Evolutionary conservation across 92 coral and sea anemone species (phyloP).

Genomic region (Umimayanthus kanabou): DNA sequence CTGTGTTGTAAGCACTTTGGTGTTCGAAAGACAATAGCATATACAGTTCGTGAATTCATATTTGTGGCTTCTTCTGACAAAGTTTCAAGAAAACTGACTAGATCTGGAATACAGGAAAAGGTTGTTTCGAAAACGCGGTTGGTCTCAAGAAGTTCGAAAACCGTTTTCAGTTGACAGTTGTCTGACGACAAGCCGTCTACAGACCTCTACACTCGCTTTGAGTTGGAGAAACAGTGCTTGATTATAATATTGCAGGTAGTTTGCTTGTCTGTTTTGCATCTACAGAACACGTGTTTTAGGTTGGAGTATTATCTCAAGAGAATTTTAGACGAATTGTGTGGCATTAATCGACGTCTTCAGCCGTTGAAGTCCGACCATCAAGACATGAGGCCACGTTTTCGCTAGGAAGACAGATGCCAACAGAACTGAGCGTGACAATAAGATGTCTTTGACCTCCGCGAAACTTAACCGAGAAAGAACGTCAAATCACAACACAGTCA

Average conservation of each 20-base stretch:
- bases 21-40: background rate
- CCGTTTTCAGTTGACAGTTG: background rate
- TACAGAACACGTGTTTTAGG: background rate
- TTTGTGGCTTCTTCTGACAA: background rate
- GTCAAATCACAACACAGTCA: constrained; percentile 1
- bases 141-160: background rate
- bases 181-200: background rate
- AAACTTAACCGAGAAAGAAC: background rate
- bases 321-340: background rate
- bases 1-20: constrained; percentile 5
- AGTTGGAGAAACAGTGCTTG: background rate
- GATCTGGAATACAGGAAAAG: background rate
- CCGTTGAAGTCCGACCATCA: background rate
- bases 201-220: background rate
- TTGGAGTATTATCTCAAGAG: background rate
- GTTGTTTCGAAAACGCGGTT: background rate
- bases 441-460: constrained; percentile 18
- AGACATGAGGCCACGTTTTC: background rate
- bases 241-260: background rate
- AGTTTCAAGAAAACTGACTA: background rate
- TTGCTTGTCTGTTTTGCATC: background rate
- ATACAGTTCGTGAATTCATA: background rate
- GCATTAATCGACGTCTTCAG: background rate
- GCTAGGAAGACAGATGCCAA: background rate
- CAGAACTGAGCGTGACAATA: constrained; percentile 9